Evolutionary conservation across 2,888 invertebrate species (phyloP), one percentile per base, ranked within the genome.

Genomic region (Chymomyza amoena): DNA sequence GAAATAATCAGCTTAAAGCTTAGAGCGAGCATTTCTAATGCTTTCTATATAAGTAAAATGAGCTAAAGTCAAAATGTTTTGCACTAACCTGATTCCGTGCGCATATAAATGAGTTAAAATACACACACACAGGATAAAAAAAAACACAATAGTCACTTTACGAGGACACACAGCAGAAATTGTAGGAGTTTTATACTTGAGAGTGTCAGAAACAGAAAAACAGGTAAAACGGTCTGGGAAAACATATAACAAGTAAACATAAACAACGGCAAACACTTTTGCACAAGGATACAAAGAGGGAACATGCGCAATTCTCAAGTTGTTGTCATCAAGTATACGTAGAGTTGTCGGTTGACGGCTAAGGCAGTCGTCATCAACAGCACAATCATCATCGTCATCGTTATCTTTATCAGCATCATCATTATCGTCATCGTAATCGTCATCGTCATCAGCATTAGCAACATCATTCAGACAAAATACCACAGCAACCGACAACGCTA

Each of bases 391-490:
- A 32, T 32, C 32, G 13, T 13, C 39, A 13, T 10, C 39, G 6
- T 45, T 7, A 45, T 45, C 39, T 4, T 45, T 13, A 45, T 45
- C 13, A 13, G 6, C 13, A 45, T 13, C 13, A 45, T 50, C 51
- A 51, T 28, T 6, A 20, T 64, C 61, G 20, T 36, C 64, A 36
- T n/a, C 50, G 39, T 64, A 59, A 25, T 65, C 66, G 70, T 70
- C 79, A 70, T 70, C 72, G 75, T 78, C 83, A 83, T 85, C 84
- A 85, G 70, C 81, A 83, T 82, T 82, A 83, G 81, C 79, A 85
- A 83, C 86, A 78, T 81, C 86, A 83, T 81, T 85, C 81, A 83
- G 84, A 85, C 77, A 83, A 85, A 85, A 80, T 85, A 86, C 81
- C 81, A 85, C 73, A 83, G 76, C 84, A 82, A 83, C 83, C 71